phyloP scores from a whole-genome alignment of 2,888 invertebrate genomes.

The Tyria jacobaeae region DNA sequence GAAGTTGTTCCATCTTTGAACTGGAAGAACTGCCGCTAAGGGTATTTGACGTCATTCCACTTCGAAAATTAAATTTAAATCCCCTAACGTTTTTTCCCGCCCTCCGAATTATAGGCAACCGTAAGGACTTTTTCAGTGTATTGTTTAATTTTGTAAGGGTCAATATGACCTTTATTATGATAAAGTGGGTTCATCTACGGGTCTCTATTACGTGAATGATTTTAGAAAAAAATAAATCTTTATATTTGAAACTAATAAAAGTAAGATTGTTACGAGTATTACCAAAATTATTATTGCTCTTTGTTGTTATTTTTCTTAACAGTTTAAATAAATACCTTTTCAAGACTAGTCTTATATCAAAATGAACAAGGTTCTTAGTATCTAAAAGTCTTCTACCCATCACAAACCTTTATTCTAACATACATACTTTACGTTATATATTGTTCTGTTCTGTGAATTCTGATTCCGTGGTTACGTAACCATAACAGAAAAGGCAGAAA shows the following conservation, averaged over 20 bases:
- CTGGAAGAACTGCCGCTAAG: conserved; percentile 73
- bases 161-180: conserved; percentile 56
- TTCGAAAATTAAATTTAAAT: conserved; percentile 85
- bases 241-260: no score
- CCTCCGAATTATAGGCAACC: conserved; percentile 78
- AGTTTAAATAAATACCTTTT: no score
- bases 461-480: conserved; percentile 63
- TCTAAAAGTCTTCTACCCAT: no score
- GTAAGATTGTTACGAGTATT: no score
- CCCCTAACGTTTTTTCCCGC: conserved; percentile 82
- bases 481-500: conserved; percentile 74
- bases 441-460: conserved; percentile 51
- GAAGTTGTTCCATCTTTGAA: conserved; percentile 71
- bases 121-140: conserved; percentile 70
- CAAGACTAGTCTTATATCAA: no score
- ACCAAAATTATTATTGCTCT: no score
- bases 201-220: conserved; percentile 24
- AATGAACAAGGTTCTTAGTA: no score
- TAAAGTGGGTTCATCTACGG: conserved; percentile 38
- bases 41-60: conserved; percentile 81
- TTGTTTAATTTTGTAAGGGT: conserved; percentile 73
- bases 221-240: no score
- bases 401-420: no score
- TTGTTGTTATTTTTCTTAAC: no score
- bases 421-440: background rate